Evolutionary conservation across 2,888 invertebrate genomes (phyloP), one percentile per base, ranked within the genome.

Genomic region (Unio pictorum): DNA sequence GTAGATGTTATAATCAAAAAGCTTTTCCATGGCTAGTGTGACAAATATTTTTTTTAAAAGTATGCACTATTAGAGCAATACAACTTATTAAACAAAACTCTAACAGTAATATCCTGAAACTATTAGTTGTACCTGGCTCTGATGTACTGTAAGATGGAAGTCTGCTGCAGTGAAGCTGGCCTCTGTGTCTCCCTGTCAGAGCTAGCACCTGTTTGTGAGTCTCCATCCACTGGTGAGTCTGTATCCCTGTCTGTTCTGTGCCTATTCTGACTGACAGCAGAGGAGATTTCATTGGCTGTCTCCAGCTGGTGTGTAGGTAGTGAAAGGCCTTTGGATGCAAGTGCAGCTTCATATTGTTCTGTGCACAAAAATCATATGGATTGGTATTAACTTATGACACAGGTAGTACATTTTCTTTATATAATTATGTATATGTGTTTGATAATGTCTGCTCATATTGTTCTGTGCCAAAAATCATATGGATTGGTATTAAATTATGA

Each of bases 91-190:
- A 45, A 45, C 2, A 45, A 45, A 45, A 1, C 23, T 23, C 23
- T 23, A 23, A 45, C 45, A 11, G 45, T 45, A 45, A 45, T 45
- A 59, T 73, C 74, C 72, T 45, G 45, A 45, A 45, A 11, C 45
- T 45, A 45, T 45, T 45, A 45, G 45, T 11, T 75, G 4, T 73
- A 84, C 79, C 84, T 82, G 57, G 84, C 74, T 59, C 84, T 79
- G 66, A 86, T 78, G 74, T 82, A 86, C 72, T 82, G 81, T 15
- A 86, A 73, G 30, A 86, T 86, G 55, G 84, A 84, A 15, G 84
- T 83, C 67, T 85, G 85, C 64, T 83, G 83, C 26, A 74, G 60
- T 18, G 73, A 61, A 55, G 59, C 60, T 62, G 34, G 17, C 17
- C 62, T 62, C 64, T 66, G 68, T 18, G 59, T 55, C 60, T 66